phyloP scores from a whole-genome alignment of 2,113 vertebrate genomes.

The Rhabdomys dilectus region DNA sequence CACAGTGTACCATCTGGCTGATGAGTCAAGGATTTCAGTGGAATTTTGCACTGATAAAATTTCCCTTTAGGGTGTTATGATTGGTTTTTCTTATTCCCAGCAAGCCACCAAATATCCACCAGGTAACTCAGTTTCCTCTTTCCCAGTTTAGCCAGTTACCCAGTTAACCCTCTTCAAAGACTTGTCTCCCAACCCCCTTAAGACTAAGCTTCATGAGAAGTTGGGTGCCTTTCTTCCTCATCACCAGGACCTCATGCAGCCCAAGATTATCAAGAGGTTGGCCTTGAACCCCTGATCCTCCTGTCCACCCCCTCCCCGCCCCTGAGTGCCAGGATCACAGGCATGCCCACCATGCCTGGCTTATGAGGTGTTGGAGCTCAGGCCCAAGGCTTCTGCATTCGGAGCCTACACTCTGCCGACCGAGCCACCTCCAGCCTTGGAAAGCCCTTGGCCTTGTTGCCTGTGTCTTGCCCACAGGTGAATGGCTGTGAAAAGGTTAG shows the following conservation, averaged over 20 bases:
- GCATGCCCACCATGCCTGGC: not conserved
- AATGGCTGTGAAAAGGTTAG: not conserved
- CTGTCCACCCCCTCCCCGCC: too few relatives aligned
- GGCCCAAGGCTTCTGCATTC: not conserved
- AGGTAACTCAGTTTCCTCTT: rapidly evolving
- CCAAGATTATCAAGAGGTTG: not conserved
- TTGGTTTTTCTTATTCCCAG: not conserved
- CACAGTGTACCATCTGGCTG: too few relatives aligned
- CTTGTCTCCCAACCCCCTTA: not conserved
- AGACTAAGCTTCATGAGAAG: not conserved
- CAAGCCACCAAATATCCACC: not conserved
- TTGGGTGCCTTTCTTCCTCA: not conserved
- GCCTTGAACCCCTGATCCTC: not conserved
- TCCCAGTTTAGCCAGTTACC: not conserved
- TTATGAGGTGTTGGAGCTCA: not conserved
- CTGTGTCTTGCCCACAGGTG: not conserved
- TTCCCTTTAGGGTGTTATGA: not conserved
- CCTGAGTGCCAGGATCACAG: not conserved
- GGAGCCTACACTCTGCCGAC: not conserved
- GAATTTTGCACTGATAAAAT: not conserved
- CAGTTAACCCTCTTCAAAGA: not conserved
- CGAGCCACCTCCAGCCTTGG: not conserved
- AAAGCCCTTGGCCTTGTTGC: not conserved
- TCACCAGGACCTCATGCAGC: not conserved
- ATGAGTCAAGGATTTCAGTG: not conserved